Percentiles rank a stretch among this genome's conserved stretches.
These are phyloP conservation scores for Mythimna vitellina DNA, from an alignment of 2,888 invertebrate species.

Conservation along the genomic window DNA sequence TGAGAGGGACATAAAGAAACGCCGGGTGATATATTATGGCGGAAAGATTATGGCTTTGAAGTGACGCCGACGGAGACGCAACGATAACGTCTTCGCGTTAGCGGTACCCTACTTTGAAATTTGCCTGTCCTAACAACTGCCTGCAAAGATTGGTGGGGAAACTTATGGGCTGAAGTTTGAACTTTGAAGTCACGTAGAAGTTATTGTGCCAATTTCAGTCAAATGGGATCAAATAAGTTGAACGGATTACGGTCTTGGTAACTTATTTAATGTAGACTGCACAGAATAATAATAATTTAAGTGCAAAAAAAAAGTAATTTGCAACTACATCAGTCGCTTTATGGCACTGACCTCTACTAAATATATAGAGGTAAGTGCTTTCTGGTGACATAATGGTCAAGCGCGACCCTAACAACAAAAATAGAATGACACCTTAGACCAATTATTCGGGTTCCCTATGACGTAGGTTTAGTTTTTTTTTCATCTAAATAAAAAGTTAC, in stretches of 20 bases:
- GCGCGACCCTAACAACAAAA: too few species aligned
- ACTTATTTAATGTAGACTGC: background rate
- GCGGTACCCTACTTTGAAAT: slow-evolving; percentile 49
- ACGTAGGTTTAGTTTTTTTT: too few species aligned
- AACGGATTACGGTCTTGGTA: slow-evolving; percentile 11
- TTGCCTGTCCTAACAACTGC: slow-evolving; percentile 47
- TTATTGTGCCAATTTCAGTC: slow-evolving; percentile 23
- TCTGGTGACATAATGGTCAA: too few species aligned
- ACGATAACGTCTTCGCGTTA: slow-evolving; percentile 56
- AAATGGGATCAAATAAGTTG: slow-evolving; percentile 28
- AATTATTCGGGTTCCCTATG: too few species aligned
- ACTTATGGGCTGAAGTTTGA: slow-evolving; percentile 34
- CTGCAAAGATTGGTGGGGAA: slow-evolving; percentile 46
- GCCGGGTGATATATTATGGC: slow-evolving; percentile 60
- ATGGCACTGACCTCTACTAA: too few species aligned
- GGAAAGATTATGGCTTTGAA: slow-evolving; percentile 58
- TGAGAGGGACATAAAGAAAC: slow-evolving; percentile 59
- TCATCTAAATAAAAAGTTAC: too few species aligned
- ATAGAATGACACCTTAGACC: too few species aligned
- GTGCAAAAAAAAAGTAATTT: too few species aligned
- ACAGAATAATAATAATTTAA: too few species aligned
- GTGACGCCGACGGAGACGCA: slow-evolving; percentile 46
- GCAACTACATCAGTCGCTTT: too few species aligned
- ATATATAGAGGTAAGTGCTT: too few species aligned
- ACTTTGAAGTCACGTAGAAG: slow-evolving; percentile 41